Evolutionary conservation across 2,113 vertebrate species (phyloP).

Genomic region (Nycticebus coucang): DNA sequence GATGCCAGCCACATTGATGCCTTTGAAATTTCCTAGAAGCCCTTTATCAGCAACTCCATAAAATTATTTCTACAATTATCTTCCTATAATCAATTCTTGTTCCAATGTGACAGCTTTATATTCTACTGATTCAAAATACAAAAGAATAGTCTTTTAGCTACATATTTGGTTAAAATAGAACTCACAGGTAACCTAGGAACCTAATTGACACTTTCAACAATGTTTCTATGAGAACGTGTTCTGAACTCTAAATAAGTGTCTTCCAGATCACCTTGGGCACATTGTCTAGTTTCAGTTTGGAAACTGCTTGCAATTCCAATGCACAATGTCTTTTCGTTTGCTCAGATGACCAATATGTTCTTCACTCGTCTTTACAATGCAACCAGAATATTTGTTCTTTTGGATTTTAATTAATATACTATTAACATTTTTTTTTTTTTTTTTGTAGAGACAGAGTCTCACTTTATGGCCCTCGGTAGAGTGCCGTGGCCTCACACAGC

Average conservation of each 20-base stretch:
- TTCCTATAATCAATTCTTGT: background rate
- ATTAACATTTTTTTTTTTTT: background rate
- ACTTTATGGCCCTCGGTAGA: no score
- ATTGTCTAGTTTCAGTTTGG: constrained; percentile 43
- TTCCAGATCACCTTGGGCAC: constrained; percentile 54
- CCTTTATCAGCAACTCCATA: background rate
- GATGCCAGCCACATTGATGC: background rate
- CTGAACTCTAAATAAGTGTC: constrained; percentile 31
- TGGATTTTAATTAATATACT: constrained; percentile 23
- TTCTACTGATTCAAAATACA: constrained; percentile 30
- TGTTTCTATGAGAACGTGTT: constrained; percentile 53
- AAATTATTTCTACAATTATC: background rate
- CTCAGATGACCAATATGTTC: background rate
- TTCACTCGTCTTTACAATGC: background rate
- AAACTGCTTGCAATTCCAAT: constrained; percentile 18
- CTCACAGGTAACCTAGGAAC: constrained; percentile 49
- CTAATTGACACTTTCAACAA: constrained; percentile 22
- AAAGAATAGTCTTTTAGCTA: constrained; percentile 52
- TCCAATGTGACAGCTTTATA: constrained; percentile 1
- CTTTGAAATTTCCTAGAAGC: background rate
- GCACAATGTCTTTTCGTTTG: constrained; percentile 37
- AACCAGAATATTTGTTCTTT: constrained; percentile 2
- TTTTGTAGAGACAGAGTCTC: no score
- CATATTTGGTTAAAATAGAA: constrained; percentile 48
- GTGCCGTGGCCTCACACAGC: no score